These are phyloP conservation scores for Sarotherodon lohbergeri DNA, from an alignment of 2,113 vertebrate genomes.

Conservation along the genomic window DNA sequence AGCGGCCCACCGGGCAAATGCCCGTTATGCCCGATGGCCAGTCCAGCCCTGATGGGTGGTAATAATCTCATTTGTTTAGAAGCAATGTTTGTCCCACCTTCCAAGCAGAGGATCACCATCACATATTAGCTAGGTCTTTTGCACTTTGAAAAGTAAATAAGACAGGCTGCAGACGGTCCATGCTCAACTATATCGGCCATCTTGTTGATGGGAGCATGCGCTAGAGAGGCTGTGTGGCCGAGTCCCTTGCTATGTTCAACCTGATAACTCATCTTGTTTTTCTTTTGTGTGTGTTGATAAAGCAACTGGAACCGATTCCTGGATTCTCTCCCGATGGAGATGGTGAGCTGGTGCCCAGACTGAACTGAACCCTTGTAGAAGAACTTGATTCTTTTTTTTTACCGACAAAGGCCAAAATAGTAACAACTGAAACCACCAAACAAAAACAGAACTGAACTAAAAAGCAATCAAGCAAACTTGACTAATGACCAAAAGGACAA, in stretches of 20 bases:
- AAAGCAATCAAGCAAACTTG: neutral
- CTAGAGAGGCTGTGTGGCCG: neutral
- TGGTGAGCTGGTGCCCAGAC: neutral
- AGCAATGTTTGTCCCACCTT: neutral
- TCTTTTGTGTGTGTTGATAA: neutral
- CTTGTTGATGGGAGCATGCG: neutral
- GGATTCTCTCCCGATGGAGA: neutral
- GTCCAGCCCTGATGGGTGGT: neutral
- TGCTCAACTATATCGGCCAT: neutral
- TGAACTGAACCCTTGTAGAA: neutral
- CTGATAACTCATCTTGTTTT: neutral
- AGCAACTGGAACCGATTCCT: neutral
- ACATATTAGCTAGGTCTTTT: neutral
- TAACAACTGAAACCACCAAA: neutral
- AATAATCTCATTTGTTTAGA: neutral
- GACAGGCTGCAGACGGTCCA: neutral
- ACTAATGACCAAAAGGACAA: neutral
- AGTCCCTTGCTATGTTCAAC: neutral
- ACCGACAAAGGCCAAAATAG: neutral
- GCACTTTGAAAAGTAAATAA: neutral
- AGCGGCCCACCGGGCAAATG: no score
- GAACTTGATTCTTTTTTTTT: neutral
- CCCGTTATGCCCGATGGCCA: no score
- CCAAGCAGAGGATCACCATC: neutral
- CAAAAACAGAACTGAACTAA: neutral